Percentiles rank a stretch among this genome's conserved stretches.
phyloP scores from a whole-genome alignment of 2,888 invertebrate species.

The Drosophila setosimentum region DNA sequence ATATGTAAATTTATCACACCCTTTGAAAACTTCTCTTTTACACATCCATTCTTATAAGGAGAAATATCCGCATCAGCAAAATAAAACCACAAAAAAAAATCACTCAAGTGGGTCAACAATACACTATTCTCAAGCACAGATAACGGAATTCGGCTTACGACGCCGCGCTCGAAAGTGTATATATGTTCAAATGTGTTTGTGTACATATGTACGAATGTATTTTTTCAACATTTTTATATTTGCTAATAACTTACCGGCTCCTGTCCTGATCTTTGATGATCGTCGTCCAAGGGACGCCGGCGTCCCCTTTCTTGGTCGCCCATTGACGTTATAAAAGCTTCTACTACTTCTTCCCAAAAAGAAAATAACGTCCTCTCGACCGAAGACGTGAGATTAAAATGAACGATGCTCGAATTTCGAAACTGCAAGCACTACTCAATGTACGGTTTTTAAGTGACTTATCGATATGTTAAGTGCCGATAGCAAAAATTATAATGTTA shows the following conservation, averaged over 20 bases:
- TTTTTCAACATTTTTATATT: neutral
- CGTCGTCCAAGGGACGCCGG: constrained; percentile 28
- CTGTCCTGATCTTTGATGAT: neutral
- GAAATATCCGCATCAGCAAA: constrained; percentile 22
- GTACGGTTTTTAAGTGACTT: neutral
- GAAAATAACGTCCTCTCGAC: neutral
- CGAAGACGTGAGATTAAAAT: constrained; percentile 11
- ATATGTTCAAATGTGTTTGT: too few species aligned
- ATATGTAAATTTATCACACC: neutral
- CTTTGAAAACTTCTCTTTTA: neutral
- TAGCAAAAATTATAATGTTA: neutral
- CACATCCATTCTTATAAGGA: too few species aligned
- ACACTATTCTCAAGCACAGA: constrained; percentile 1
- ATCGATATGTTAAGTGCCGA: neutral
- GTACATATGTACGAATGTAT: neutral
- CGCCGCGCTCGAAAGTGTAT: neutral
- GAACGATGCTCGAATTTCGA: constrained; percentile 5
- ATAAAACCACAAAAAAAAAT: neutral
- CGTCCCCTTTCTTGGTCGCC: constrained; percentile 47
- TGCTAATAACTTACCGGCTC: constrained; percentile 38
- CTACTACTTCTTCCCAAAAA: fast-evolving
- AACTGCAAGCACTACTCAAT: neutral
- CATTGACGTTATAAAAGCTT: constrained; percentile 22
- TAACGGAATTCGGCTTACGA: constrained; percentile 32
- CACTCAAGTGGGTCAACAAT: neutral